A percentile compares a stretch with the other conserved stretches of the same genome.
These are phyloP conservation scores for Brachirus orientalis DNA, from an alignment of 2,113 vertebrate species.

Conservation along the genomic window DNA sequence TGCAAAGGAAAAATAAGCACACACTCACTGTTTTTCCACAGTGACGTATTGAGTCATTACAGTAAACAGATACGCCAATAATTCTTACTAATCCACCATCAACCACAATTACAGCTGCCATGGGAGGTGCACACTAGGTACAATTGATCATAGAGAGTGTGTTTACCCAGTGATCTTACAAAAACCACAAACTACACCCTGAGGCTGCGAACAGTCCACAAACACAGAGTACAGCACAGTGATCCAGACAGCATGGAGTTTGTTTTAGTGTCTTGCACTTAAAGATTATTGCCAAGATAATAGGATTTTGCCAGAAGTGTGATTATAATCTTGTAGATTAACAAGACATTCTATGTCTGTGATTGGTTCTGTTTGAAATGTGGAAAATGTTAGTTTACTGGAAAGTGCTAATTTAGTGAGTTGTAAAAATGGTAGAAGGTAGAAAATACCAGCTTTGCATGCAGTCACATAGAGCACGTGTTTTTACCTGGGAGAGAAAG, in stretches of 20 bases:
- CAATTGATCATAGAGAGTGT: constrained; percentile 57
- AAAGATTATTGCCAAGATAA: neutral
- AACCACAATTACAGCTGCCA: constrained; percentile 58
- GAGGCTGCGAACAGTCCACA: constrained; percentile 12
- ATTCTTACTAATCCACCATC: constrained; percentile 50
- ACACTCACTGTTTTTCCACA: constrained; percentile 27
- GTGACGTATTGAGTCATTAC: constrained; percentile 12
- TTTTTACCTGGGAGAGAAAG: constrained; percentile 90
- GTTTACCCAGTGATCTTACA: constrained; percentile 62
- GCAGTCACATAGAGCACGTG: neutral
- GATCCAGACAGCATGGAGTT: neutral
- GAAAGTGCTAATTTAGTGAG: neutral
- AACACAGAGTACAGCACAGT: constrained; percentile 11
- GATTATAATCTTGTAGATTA: neutral
- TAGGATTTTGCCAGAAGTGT: neutral
- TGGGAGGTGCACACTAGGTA: constrained; percentile 26
- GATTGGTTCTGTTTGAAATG: constrained; percentile 1
- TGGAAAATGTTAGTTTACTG: neutral
- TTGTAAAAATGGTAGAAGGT: neutral
- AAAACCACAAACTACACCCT: constrained; percentile 62
- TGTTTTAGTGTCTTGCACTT: neutral
- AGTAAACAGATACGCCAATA: constrained; percentile 44
- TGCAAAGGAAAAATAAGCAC: constrained; percentile 12
- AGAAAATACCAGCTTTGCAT: neutral
- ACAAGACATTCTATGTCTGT: neutral